phyloP scores from a whole-genome alignment of 1,140 invertebrate species.

The Leptinotarsa texana region DNA sequence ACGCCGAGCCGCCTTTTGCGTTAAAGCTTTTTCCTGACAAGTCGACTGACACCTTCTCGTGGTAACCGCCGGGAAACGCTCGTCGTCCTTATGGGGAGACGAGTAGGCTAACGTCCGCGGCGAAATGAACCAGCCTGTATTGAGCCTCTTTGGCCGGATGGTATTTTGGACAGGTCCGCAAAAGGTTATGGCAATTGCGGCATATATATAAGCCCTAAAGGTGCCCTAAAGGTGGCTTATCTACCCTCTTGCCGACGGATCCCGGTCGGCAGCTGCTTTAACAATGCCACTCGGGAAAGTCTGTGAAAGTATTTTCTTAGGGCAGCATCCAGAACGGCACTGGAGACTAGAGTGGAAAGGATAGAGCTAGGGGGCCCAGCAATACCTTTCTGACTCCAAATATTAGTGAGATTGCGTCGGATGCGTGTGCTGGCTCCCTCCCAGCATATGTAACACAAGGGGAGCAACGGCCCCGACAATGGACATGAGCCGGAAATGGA shows the following conservation, averaged over 20 bases:
- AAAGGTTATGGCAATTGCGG: no score
- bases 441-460: not conserved
- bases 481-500: not conserved
- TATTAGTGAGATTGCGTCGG: not conserved
- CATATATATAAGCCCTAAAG: no score
- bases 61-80: no score
- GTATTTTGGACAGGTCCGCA: not conserved
- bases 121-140: not conserved
- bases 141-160: conserved; percentile 24
- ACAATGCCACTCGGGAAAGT: not conserved
- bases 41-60: no score
- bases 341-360: not conserved
- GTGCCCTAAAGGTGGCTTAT: not conserved
- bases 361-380: not conserved
- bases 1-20: no score
- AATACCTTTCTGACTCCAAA: not conserved
- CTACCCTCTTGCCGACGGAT: not conserved
- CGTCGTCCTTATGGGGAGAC: no score
- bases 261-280: no score
- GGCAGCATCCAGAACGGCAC: not conserved
- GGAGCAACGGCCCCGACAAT: not conserved
- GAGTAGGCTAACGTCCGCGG: no score
- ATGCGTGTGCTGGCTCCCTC: not conserved
- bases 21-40: no score
- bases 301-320: not conserved